Conservation (phyloP, 35 echinoderm and acorn worm genomes). For the Heliocidaris tuberculata region DNA sequence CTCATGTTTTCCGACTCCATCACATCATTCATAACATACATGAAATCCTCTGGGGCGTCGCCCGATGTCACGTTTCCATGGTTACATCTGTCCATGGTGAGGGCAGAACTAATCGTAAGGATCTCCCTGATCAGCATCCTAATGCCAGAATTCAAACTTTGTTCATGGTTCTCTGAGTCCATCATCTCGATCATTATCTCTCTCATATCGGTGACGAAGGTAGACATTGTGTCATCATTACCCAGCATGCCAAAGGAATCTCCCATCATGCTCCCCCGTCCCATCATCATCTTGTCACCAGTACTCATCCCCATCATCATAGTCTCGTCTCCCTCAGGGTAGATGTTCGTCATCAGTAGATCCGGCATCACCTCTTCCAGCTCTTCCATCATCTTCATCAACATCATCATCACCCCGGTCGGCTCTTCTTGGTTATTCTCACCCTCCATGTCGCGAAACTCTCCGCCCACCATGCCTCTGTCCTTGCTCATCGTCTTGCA, state of each 20-base stretch:
- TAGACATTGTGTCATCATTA: background rate
- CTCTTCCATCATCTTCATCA: background rate
- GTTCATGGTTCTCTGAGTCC: background rate
- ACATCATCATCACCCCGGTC: background rate
- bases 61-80: background rate
- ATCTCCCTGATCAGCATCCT: background rate
- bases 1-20: background rate
- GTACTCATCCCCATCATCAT: background rate
- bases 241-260: background rate
- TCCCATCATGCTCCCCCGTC: background rate
- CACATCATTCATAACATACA: background rate
- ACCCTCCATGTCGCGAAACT: background rate
- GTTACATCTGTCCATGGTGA: background rate
- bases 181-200: background rate
- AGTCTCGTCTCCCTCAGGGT: background rate
- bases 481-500: background rate
- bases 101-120: background rate
- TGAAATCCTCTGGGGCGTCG: background rate
- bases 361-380: background rate
- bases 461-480: background rate
- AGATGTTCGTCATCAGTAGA: background rate
- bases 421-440: background rate
- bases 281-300: conserved; percentile 15
- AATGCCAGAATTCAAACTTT: background rate
- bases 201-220: background rate